Evolutionary conservation across 2,797 vertebrate genomes (phyloP), one percentile per base, ranked within the genome.

Genomic region (Chromobotia macracanthus): DNA sequence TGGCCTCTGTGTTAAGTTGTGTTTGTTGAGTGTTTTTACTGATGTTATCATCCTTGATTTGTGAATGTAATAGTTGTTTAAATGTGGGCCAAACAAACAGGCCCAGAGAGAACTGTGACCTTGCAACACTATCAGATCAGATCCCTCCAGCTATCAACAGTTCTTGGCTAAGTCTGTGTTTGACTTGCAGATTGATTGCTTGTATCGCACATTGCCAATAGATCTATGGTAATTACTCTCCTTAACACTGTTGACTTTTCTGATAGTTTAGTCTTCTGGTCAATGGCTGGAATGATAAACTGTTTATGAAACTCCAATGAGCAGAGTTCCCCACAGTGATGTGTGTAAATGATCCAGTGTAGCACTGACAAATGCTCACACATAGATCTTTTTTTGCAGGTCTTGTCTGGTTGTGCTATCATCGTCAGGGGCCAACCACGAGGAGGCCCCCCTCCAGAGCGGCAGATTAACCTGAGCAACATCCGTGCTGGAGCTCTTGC

Each of bases 401-500:
- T 98, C 66, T 92, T 99, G 71, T 99, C 97, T 0, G 97, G 97
- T 71, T 98, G 97, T 35, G 97, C 96, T 79, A 96, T 99, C 91
- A 98, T 99, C 60, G 97, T 99, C 15, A 91, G 97, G 6, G 97
- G 97, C 8, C 97, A 99, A 87, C 97, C 97, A 48, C 94, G 96
- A 3, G 97, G 97, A 0, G 97, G 97, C 0, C 97, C 97, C 0
- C 97, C 97, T 23, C 97, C 97, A 0, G 97, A 99, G 84, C 94
- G 96, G 8, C 97, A 99, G 91, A 97, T 99, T 90, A 98, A 99
- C 90, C 95, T 99, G 65, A 99, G 97, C 89, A 99, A 99, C 87
- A 95, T 99, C 83, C 95, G 97, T 0, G 94, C 96, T 0, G 96
- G 96, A 3, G 93, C 91, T 80, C 94, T 97, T 1, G 97, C 96